Conservation (phyloP, 2,888 invertebrate species). For the Drosophila prostipennis region DNA sequence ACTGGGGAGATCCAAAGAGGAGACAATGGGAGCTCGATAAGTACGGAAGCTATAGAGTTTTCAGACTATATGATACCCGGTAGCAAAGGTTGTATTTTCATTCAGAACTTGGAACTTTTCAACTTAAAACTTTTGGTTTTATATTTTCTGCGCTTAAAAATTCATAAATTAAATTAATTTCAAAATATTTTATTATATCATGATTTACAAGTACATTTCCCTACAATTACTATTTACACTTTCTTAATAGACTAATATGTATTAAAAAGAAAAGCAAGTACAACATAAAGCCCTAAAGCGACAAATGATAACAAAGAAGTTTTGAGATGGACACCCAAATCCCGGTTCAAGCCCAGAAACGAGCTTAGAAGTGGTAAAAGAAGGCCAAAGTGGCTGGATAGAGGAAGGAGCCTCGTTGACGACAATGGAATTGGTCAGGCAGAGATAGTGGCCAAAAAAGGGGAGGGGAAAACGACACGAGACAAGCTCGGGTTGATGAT, state of each 20-base stretch:
- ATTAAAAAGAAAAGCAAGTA: neutral
- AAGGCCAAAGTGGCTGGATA: neutral
- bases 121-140: too few species aligned
- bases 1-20: conserved; percentile 11
- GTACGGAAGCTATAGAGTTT: conserved; percentile 1
- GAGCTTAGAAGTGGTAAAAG: conserved; percentile 37
- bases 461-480: conserved; percentile 9
- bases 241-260: too few species aligned
- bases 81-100: neutral
- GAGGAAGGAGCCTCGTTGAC: conserved; percentile 13
- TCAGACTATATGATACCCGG: neutral
- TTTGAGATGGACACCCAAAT: conserved; percentile 39
- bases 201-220: neutral
- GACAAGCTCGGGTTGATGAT: conserved; percentile 42
- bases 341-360: conserved; percentile 54
- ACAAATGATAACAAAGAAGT: conserved; percentile 40
- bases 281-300: conserved; percentile 50
- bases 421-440: conserved; percentile 60
- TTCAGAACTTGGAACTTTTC: too few species aligned
- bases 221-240: neutral
- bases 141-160: too few species aligned
- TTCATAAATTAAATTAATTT: neutral
- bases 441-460: conserved; percentile 25
- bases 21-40: conserved; percentile 30
- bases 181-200: neutral